phyloP scores from a whole-genome alignment of 2,797 vertebrate species.

The Cryptoprocta ferox region DNA sequence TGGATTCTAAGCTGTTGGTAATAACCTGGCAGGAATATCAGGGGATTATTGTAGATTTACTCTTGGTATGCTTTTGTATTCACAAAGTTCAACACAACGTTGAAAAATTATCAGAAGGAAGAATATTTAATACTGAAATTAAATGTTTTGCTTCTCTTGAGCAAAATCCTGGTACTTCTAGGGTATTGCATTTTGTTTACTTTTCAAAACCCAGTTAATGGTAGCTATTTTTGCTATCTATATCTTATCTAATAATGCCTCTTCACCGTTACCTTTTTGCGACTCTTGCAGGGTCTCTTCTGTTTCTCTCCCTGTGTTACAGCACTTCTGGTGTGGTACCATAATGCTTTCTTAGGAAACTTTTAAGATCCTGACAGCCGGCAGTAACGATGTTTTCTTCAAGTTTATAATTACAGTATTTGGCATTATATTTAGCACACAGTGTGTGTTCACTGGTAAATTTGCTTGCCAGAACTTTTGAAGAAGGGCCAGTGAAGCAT shows the following conservation, averaged over 20 bases:
- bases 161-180: neutral
- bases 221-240: neutral
- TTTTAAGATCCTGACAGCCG: constrained; percentile 6
- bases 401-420: neutral
- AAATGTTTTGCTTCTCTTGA: constrained; percentile 42
- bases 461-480: neutral
- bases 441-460: neutral
- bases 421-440: neutral
- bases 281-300: neutral
- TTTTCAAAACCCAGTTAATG: constrained; percentile 30
- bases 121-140: constrained; percentile 27
- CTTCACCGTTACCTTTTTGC: neutral
- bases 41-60: neutral
- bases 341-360: neutral
- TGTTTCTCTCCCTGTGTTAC: neutral
- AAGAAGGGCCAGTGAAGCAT: neutral
- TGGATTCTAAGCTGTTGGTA: neutral
- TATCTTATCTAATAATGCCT: neutral
- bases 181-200: neutral
- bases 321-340: neutral
- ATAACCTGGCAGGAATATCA: neutral
- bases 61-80: constrained; percentile 7
- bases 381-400: constrained; percentile 28
- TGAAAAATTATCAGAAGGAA: constrained; percentile 41
- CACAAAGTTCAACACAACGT: neutral